Conservation (phyloP, 2,113 vertebrate genomes). For the Etia nguti region DNA sequence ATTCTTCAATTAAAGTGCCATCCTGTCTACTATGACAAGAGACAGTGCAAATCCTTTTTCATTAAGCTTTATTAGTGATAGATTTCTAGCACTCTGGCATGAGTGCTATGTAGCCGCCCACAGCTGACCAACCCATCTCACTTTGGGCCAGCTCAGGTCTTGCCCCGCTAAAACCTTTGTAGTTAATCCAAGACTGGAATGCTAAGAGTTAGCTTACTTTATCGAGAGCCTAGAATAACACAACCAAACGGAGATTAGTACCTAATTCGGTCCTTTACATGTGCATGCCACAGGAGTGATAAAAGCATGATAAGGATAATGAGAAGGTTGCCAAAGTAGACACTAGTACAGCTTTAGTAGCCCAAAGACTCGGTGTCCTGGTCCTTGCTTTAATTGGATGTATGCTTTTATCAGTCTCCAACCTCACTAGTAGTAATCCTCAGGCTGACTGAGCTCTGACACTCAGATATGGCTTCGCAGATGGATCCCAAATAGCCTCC, state of each 20-base stretch:
- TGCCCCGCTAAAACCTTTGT: background rate
- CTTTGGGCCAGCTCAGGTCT: background rate
- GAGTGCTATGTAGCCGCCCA: background rate
- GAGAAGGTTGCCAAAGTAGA: background rate
- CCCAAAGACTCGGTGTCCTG: background rate
- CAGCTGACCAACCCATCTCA: background rate
- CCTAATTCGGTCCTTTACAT: constrained; percentile 33
- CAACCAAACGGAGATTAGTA: constrained; percentile 53
- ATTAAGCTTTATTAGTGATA: background rate
- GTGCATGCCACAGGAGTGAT: background rate
- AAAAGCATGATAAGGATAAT: background rate
- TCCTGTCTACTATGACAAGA: background rate
- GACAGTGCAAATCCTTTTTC: background rate
- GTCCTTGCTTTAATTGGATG: background rate
- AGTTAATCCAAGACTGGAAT: constrained; percentile 44
- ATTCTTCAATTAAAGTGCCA: background rate
- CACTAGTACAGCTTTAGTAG: background rate
- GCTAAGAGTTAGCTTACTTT: constrained; percentile 5
- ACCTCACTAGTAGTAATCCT: background rate
- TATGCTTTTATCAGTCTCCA: background rate
- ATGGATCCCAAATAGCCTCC: background rate
- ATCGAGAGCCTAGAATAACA: constrained; percentile 36
- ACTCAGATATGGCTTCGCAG: background rate
- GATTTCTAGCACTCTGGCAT: background rate
- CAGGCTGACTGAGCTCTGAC: background rate